Base-by-base conservation (phyloP, 1,140 invertebrate species). In the Ceratoteleas bidentatus region DNA sequence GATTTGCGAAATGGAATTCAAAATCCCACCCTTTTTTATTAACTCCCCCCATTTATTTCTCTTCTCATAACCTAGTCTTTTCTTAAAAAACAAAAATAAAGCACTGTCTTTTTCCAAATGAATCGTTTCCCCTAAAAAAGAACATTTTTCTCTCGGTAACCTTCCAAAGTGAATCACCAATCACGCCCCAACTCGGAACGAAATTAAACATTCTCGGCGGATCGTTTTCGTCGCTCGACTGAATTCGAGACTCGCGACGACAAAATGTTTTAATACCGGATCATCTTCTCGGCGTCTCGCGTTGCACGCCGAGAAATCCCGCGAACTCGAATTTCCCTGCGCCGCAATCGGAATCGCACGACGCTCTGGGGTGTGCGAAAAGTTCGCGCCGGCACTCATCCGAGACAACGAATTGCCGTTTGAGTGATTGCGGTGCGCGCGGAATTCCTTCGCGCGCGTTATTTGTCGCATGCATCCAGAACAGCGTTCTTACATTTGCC, bases 401-500 rank as follows among this genome's bases (percentile, higher is more conserved):
- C 57, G 15, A 56, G 43, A 52, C 33, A 52, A 60, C 45, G 60
- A 70, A 70, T 60, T 60, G 7, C 56, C 64, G 64, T 57, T 68
- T 57, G 24, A 49, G 13, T 40, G 52, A 52, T 64, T 53, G 52
- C 61, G 56, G 64, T 64, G 54, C 33, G n/a, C 10, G 36, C 10
- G 38, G n/a, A 38, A 64, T 64, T 52, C 32, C 49, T 73, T 64
- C 56, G 54, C 33, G 60, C 60, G 53, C 54, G 50, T 75, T 75
- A 66, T 66, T 75, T 75, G 62, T 36, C 16, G 45, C 52, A 6
- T 11, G 60, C 34, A 75, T 60, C 43, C 11, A 36, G 53, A 68
- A 68, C 62, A 76, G 49, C 54, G 40, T 60, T 75, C 47, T 66
- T 57, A 60, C 62, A 75, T 76, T 68, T 68, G 32, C 49, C 15